Base-by-base conservation (phyloP, 2,797 vertebrate species). In the Astyanax mexicanus region DNA sequence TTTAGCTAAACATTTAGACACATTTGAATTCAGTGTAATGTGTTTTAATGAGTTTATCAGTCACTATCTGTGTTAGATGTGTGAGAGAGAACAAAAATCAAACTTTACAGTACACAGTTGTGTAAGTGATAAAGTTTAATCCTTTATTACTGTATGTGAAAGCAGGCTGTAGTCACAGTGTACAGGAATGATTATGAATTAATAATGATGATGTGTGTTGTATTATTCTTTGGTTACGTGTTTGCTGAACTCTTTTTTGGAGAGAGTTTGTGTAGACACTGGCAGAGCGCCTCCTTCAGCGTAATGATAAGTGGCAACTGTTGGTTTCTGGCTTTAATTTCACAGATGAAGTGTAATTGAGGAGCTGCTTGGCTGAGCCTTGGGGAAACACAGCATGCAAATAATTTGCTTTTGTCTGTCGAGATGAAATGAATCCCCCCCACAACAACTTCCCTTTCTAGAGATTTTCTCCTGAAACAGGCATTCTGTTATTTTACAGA, bases 371-470 rank as follows among this genome's bases (percentile, higher is more conserved):
- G 68, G 58, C 76, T 72, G 35, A 65, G 49, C 19, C 73, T 37
- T 71, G 45, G 68, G 35, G 32, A 52, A 55, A 51, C 44, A 55
- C 55, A 51, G 67, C 40, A 78, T 80, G 85, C 60, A 68, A 79
- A 86, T 74, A 2, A 78, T 80, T 80, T 69, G 55, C 57, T 70
- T 78, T 80, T 81, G 76, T 77, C 61, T 74, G 80, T 69, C 60
- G 32, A 8, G 68, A 64, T 27, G 40, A 64, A 6, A 11, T 13
- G 35, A 32, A 25, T 37, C 23, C 17, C 51, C 2, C 3, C 35
- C 32, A 23, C 11, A 47, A 38, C 8, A 23, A 11, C 37, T 44
- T n/a, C 54, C 32, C 13, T 13, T 11, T 27, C 17, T 29, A 32
- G 29, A 32, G 29, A 5, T 32, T 32, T 32, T 32, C 29, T 32